Evolutionary conservation across 1,140 invertebrate species (phyloP).

Genomic region (Melipona quadrifasciata): DNA sequence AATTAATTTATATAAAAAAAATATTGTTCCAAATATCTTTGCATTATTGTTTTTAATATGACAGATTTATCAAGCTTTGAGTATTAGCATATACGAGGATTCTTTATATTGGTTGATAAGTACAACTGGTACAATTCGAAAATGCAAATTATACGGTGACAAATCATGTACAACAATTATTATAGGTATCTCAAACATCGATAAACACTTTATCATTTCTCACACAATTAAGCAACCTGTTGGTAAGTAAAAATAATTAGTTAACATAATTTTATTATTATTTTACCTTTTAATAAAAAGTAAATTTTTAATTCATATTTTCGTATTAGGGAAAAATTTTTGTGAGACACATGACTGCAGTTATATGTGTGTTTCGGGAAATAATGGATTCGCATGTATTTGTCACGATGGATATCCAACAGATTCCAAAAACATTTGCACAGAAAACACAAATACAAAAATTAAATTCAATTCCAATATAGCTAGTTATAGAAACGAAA

Average conservation of each 20-base stretch:
- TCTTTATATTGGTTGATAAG: constrained; percentile 83
- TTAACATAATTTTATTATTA: not conserved
- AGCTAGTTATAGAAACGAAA: not conserved
- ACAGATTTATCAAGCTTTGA: constrained; percentile 78
- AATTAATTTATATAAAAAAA: not conserved
- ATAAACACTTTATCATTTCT: constrained; percentile 82
- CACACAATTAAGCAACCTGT: constrained; percentile 83
- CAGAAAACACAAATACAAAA: not conserved
- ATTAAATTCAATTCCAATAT: constrained; percentile 25
- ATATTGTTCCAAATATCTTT: not conserved
- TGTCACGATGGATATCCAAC: constrained; percentile 81
- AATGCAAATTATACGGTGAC: constrained; percentile 82
- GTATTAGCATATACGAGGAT: constrained; percentile 84
- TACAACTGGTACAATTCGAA: constrained; percentile 79
- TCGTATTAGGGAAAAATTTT: constrained; percentile 72
- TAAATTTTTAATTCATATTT: not conserved
- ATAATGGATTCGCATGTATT: constrained; percentile 81
- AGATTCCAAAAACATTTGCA: constrained; percentile 31
- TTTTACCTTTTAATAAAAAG: not conserved
- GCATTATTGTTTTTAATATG: not conserved
- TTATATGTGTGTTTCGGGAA: constrained; percentile 82
- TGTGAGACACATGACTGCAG: constrained; percentile 81
- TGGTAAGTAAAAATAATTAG: constrained; percentile 38
- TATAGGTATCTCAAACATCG: constrained; percentile 55
- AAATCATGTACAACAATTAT: constrained; percentile 75